These are phyloP conservation scores for Agapornis roseicollis DNA, from an alignment of 2,113 vertebrate genomes.

Conservation along the genomic window DNA sequence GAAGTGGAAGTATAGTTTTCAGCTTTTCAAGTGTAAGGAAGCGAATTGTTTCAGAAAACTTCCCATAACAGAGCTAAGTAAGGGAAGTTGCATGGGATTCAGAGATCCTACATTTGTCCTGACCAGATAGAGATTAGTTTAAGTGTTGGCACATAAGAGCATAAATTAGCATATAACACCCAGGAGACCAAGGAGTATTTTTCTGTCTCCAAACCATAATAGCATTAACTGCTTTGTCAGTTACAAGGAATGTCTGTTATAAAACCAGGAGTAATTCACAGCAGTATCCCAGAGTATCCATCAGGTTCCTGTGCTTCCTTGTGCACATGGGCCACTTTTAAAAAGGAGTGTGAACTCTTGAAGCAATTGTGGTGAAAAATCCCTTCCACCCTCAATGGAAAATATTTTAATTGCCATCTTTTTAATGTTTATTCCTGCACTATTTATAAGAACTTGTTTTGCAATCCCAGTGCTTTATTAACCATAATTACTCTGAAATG, in stretches of 20 bases:
- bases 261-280: neutral
- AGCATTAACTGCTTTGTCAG: neutral
- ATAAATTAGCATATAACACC: neutral
- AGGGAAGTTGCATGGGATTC: neutral
- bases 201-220: neutral
- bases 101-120: neutral
- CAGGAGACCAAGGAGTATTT: neutral
- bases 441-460: slow-evolving; percentile 5
- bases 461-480: neutral
- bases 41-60: neutral
- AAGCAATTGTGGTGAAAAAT: neutral
- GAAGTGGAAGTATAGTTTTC: neutral
- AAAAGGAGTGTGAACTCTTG: neutral
- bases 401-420: neutral
- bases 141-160: neutral
- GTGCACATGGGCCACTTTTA: neutral
- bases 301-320: accelerated
- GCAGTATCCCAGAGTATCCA: neutral
- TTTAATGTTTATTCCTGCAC: neutral
- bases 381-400: neutral
- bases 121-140: neutral
- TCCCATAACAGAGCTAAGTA: neutral
- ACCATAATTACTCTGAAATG: slow-evolving; percentile 16
- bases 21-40: neutral
- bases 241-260: neutral